A percentile compares a stretch with the other conserved stretches of the same genome.
phyloP scores from a whole-genome alignment of 2,113 vertebrate genomes.

The Raphicerus campestris region DNA sequence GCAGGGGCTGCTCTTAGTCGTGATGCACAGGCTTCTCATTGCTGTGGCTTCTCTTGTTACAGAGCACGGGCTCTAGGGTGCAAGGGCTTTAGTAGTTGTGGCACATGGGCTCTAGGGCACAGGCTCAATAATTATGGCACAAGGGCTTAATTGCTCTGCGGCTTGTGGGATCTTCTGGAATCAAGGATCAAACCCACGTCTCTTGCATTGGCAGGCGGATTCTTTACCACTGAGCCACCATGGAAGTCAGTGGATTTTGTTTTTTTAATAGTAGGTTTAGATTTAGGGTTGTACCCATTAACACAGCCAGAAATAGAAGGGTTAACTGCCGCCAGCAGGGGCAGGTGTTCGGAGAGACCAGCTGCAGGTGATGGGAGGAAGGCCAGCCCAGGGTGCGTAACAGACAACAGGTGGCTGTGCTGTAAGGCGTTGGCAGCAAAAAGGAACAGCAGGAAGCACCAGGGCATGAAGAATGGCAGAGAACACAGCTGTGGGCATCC shows the following conservation, averaged over 20 bases:
- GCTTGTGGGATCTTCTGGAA: neutral
- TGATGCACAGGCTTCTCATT: neutral
- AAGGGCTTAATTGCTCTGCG: neutral
- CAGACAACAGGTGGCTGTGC: conserved; percentile 34
- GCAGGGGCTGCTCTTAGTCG: neutral
- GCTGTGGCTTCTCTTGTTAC: neutral
- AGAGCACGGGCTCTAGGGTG: neutral
- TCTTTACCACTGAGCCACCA: neutral
- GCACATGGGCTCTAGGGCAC: neutral
- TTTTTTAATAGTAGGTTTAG: neutral
- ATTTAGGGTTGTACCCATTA: neutral
- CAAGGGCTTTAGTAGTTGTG: neutral
- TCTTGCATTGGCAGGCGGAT: neutral
- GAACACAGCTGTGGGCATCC: neutral
- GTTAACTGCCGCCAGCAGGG: neutral
- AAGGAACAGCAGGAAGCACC: neutral
- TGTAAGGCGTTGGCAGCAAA: neutral
- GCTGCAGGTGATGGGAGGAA: conserved; percentile 20
- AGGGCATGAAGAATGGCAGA: neutral
- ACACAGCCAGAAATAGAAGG: conserved; percentile 22
- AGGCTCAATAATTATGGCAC: neutral
- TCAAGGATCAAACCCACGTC: neutral
- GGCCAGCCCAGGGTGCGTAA: neutral
- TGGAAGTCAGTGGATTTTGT: neutral
- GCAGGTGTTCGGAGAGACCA: conserved; percentile 25